These are phyloP conservation scores for Cinara cedri DNA, from an alignment of 2,888 invertebrate species.

Conservation along the genomic window DNA sequence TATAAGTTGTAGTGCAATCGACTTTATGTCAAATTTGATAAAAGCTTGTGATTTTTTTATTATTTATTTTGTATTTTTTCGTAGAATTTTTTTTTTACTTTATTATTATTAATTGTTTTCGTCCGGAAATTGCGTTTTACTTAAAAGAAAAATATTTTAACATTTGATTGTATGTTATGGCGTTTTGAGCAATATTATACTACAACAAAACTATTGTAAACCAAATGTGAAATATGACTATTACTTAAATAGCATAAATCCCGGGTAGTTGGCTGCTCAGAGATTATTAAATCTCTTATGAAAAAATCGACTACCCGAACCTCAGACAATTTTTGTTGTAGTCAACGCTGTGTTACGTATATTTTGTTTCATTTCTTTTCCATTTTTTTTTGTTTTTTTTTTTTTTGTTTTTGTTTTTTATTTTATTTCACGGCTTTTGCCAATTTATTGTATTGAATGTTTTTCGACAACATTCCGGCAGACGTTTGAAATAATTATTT, in stretches of 20 bases:
- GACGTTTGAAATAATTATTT: no score
- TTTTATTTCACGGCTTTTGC: no score
- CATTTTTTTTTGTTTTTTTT: no score
- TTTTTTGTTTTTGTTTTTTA: no score
- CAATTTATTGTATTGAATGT: no score
- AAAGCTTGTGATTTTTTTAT: constrained; percentile 27
- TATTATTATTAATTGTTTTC: background rate
- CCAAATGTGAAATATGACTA: no score
- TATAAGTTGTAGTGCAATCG: constrained; percentile 38
- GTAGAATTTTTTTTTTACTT: no score
- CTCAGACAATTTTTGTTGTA: background rate
- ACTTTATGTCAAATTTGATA: constrained; percentile 3
- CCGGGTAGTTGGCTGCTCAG: background rate
- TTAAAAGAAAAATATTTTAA: no score
- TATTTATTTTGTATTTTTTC: background rate
- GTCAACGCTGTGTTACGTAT: background rate
- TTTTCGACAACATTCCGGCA: no score
- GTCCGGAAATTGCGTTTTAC: background rate
- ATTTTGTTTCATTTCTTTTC: background rate
- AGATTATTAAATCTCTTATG: constrained; percentile 10
- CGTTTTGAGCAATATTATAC: background rate
- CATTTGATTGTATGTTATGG: background rate
- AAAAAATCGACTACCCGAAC: background rate
- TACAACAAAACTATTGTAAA: background rate
- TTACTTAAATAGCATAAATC: background rate